Evolutionary conservation across 1,140 invertebrate species (phyloP).

Genomic region (Conus ventricosus): DNA sequence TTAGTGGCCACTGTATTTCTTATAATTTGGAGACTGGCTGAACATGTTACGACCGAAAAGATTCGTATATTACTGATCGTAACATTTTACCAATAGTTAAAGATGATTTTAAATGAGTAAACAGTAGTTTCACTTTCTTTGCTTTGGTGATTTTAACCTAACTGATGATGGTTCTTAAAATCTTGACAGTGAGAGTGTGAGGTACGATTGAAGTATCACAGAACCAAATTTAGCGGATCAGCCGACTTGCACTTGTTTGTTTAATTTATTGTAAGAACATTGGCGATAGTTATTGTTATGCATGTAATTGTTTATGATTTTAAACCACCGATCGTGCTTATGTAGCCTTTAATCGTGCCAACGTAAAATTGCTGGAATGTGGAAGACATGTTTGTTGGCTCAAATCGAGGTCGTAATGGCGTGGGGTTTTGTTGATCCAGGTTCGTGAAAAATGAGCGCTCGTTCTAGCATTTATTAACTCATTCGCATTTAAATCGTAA

Average conservation of each 20-base stretch:
- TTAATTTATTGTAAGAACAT: background rate
- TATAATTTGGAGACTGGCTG: background rate
- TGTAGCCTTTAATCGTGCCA: background rate
- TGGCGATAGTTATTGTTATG: background rate
- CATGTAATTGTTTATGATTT: background rate
- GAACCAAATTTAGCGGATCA: background rate
- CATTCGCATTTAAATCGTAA: background rate
- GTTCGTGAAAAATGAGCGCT: background rate
- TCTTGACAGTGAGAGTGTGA: background rate
- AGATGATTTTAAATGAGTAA: background rate
- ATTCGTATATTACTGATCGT: background rate
- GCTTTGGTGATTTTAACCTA: background rate
- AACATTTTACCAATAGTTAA: background rate
- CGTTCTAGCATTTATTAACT: background rate
- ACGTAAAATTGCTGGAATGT: constrained; percentile 4
- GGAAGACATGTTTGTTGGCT: background rate
- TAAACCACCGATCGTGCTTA: background rate
- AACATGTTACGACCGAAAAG: background rate
- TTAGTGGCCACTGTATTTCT: constrained; percentile 7
- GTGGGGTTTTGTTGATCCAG: constrained; percentile 11
- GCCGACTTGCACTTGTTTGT: background rate
- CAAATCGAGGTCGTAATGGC: constrained; percentile 24
- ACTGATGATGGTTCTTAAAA: background rate
- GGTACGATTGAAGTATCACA: background rate
- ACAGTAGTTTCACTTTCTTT: constrained; percentile 33